Evolutionary conservation across 2,888 invertebrate genomes (phyloP).

Genomic region (Galeruca laticollis): DNA sequence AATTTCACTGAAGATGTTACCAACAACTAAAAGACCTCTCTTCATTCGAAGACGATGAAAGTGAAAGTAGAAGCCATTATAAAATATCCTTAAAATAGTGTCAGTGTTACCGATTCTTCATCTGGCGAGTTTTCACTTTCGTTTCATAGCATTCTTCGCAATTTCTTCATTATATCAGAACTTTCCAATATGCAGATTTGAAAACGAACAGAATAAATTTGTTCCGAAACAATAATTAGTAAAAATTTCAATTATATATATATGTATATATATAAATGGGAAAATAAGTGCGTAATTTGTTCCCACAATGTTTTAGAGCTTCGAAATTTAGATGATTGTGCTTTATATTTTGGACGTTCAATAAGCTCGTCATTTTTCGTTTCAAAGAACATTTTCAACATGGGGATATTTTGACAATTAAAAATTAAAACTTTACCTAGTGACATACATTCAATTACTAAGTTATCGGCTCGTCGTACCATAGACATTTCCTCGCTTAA

Average conservation of each 20-base stretch:
- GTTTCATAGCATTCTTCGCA: constrained; percentile 28
- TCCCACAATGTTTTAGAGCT: no score
- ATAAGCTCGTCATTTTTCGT: no score
- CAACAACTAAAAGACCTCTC: neutral
- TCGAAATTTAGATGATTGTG: no score
- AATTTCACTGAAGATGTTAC: constrained; percentile 6
- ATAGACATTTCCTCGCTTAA: constrained; percentile 8
- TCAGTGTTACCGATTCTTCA: constrained; percentile 39
- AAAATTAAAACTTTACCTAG: no score
- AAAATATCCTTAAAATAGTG: constrained; percentile 40
- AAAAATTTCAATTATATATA: no score
- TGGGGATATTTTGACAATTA: neutral
- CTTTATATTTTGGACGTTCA: no score
- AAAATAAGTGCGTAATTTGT: no score
- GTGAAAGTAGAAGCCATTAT: constrained; percentile 39
- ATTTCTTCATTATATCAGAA: constrained; percentile 20
- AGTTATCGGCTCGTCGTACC: constrained; percentile 7
- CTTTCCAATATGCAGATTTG: constrained; percentile 31
- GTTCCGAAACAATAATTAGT: neutral
- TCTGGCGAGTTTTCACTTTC: constrained; percentile 44
- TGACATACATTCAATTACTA: constrained; percentile 4
- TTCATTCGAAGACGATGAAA: constrained; percentile 13
- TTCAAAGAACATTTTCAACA: no score
- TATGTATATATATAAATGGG: no score
- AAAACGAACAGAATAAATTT: no score